A percentile compares a stretch with the other conserved stretches of the same genome.
Conservation (phyloP, 2,113 vertebrate species). For the Heliornis fulica region DNA sequence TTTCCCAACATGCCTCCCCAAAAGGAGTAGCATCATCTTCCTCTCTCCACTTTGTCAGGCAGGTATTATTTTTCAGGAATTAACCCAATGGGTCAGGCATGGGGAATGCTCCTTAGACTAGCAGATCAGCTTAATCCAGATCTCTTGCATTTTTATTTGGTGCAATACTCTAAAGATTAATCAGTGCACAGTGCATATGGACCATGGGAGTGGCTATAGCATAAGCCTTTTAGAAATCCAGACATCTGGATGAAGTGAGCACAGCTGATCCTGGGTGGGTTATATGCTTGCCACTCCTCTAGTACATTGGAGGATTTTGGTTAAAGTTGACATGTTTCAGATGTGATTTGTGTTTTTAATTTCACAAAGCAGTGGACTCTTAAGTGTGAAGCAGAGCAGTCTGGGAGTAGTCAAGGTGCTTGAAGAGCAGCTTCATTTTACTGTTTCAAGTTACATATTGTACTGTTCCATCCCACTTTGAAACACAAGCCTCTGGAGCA, state of each 20-base stretch:
- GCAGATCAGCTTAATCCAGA: constrained; percentile 3
- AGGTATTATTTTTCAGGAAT: neutral
- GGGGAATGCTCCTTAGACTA: neutral
- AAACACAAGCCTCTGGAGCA: neutral
- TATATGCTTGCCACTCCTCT: neutral
- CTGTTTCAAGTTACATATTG: neutral
- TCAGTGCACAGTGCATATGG: neutral
- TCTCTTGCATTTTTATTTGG: constrained; percentile 4
- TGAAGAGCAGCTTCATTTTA: neutral
- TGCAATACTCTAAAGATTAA: constrained; percentile 19
- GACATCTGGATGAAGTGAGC: constrained; percentile 5
- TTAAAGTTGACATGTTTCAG: constrained; percentile 9
- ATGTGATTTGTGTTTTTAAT: neutral
- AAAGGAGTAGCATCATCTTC: neutral
- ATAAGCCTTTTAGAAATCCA: constrained; percentile 28
- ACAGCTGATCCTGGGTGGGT: neutral
- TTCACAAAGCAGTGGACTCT: neutral
- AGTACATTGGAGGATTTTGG: neutral
- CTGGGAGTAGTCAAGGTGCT: neutral
- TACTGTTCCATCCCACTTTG: neutral
- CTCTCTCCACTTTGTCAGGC: neutral
- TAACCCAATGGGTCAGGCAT: neutral
- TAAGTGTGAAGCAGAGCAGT: neutral
- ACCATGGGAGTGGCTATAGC: neutral
- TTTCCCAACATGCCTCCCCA: neutral